phyloP scores from a whole-genome alignment of 2,888 invertebrate genomes.

The Cantharis rufa region DNA sequence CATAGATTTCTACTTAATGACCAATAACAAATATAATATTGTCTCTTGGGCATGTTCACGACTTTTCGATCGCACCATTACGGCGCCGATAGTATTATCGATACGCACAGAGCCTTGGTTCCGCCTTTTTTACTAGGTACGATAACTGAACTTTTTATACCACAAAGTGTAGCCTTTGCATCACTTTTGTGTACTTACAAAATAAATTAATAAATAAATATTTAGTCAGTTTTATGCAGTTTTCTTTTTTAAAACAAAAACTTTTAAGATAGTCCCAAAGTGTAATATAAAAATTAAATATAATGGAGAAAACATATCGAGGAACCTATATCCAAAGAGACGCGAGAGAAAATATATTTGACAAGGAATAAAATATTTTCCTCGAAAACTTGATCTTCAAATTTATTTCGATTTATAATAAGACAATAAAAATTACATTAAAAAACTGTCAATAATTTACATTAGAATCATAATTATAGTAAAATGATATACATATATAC shows the following conservation, averaged over 20 bases:
- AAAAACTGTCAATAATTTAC: neutral
- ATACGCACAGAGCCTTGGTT: neutral
- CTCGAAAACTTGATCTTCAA: neutral
- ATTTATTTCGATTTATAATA: neutral
- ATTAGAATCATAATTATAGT: neutral
- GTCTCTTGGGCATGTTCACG: neutral
- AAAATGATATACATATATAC: neutral
- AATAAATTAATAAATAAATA: neutral
- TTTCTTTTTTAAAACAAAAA: neutral
- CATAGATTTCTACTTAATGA: neutral
- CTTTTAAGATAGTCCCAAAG: too few species aligned
- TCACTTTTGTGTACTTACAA: constrained; percentile 6
- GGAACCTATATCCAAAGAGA: too few species aligned
- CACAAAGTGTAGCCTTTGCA: constrained; percentile 9
- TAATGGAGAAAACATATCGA: too few species aligned
- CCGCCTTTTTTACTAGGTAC: neutral
- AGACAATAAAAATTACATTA: neutral
- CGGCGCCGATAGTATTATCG: neutral
- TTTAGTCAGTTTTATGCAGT: neutral
- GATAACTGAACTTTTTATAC: constrained; percentile 10
- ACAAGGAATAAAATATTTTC: neutral
- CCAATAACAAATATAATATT: neutral
- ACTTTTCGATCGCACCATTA: neutral
- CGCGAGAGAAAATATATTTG: too few species aligned
- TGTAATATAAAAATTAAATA: too few species aligned